Base-by-base conservation (phyloP, 2,888 invertebrate species). In the Copidosoma aretas region DNA sequence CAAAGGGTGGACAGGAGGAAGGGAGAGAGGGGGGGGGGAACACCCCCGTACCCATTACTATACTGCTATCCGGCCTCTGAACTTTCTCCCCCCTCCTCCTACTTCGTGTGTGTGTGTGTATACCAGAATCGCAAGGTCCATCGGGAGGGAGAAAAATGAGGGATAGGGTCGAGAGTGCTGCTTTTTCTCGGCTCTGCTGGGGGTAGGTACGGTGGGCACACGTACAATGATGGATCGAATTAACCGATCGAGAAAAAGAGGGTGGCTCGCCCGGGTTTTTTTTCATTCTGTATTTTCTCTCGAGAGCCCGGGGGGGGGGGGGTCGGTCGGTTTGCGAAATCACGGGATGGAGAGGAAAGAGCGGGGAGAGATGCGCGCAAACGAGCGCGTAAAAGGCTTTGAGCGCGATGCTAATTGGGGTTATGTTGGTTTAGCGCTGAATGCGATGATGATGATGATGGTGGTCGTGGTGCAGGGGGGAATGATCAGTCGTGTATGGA, bases 1-100 rank as follows among this genome's bases (percentile, higher is more conserved):
- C 82, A 83, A 83, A 83, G 82, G 82, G 78, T 82, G 83, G 82
- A 82, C 82, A 80, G 78, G 75, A 25, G 12, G 17, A 43, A 32
- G 54, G 54, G 46, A 54, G 63, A 60, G 22, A 43, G 67, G 39
- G 60, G 24, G 39, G 43, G 59, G 14, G 70, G 70, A 74, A 77
- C 75, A 79, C 80, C 77, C 80, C 79, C 77, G n/a, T n/a, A n/a
- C 75, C 77, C 75, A 74, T 77, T 77, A 74, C 76, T 74, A 78
- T 77, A 79, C 75, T 32, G 32, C 32, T 32, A 32, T 32, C 32
- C 32, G 73, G 71, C 56, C 60, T 60, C 64, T 64, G 58, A 64
- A 64, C 21, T 8, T 46, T 24, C 25, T 62, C 41, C 10, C 25
- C 32, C 32, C 8, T 46, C 14, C 12, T 10, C 10, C 24, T 32